Conservation (phyloP, 2,113 vertebrate species). For the Nibea albiflora region DNA sequence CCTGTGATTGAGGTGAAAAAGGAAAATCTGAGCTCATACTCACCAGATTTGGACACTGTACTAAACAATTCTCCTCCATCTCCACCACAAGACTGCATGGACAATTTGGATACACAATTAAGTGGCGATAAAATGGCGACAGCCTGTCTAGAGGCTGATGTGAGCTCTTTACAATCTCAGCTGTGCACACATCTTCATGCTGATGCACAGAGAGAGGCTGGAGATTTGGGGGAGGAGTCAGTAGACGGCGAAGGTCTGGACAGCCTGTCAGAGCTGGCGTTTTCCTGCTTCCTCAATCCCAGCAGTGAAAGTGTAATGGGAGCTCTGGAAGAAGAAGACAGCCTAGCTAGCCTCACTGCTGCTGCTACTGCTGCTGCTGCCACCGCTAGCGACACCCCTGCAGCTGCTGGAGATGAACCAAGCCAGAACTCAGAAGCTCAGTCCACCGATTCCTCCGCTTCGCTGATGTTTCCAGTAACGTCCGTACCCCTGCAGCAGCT, state of each 20-base stretch:
- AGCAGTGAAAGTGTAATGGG: constrained; percentile 61
- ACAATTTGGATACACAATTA: constrained; percentile 63
- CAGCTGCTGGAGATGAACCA: constrained; percentile 64
- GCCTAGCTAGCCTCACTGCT: constrained; percentile 68
- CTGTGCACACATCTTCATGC: constrained; percentile 54
- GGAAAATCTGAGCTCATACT: constrained; percentile 89
- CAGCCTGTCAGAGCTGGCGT: constrained; percentile 73
- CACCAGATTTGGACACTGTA: constrained; percentile 83
- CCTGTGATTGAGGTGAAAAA: constrained; percentile 86
- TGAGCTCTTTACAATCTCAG: constrained; percentile 47
- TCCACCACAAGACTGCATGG: constrained; percentile 84
- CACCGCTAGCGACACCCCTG: constrained; percentile 83
- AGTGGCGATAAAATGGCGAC: constrained; percentile 20
- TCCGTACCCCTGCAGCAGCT: constrained; percentile 77
- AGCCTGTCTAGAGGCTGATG: neutral
- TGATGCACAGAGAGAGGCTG: constrained; percentile 23
- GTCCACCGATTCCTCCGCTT: constrained; percentile 80
- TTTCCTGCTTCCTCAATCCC: constrained; percentile 80
- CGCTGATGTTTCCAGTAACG: constrained; percentile 69
- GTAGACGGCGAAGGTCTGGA: constrained; percentile 66
- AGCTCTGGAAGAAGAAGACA: constrained; percentile 68
- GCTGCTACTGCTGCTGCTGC: constrained; percentile 83
- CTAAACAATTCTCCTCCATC: constrained; percentile 86
- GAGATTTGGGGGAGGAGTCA: constrained; percentile 46
- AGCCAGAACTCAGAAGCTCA: constrained; percentile 13